Base-by-base conservation (phyloP, 2,888 invertebrate genomes). In the Caenorhabditis macrosperma region DNA sequence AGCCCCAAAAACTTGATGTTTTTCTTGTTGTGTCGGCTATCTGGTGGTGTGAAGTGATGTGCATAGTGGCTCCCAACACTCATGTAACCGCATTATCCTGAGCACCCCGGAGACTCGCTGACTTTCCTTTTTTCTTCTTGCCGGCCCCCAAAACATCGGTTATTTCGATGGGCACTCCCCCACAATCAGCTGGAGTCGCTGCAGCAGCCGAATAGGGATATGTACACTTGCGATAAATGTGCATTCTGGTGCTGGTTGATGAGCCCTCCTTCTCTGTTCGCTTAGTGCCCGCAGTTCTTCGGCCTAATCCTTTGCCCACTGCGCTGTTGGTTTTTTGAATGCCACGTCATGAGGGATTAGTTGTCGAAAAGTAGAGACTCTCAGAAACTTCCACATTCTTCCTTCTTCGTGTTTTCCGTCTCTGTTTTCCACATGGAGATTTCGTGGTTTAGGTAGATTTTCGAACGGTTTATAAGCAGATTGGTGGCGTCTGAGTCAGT, bases 51-150 rank as follows among this genome's bases (percentile, higher is more conserved):
- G 26, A 52, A 26, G 28, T 28, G 26, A 26, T 28, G 26, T 28
- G 26, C 26, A 52, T 24, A 26, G 24, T n/a, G 52, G 15, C 52
- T 24, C 1, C n/a, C 26, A 24, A 22, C 57, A 15, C 57, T 22
- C 57, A 24, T 35, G 33, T 67, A 67, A 67, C 48, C 41, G 12
- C 26, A 67, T 67, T 67, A 67, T 67, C 57, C 57, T 57, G 57
- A 48, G 55, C 57, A 48, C 57, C 30, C 52, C 38, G 2, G 26
- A 46, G 50, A 24, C 41, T 15, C 24, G 24, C 38, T 38, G 24
- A 24, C 33, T 22, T 28, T 26, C 26, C 15, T 26, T 9, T 54
- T 30, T 28, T 33, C 33, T 38, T 59, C 41, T 15, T 33, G n/a
- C 20, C n/a, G 46, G 5, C 46, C 20, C 10, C 33, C 33, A 33